Base-by-base conservation (phyloP, 2,888 invertebrate genomes). In the Melolontha melolontha region DNA sequence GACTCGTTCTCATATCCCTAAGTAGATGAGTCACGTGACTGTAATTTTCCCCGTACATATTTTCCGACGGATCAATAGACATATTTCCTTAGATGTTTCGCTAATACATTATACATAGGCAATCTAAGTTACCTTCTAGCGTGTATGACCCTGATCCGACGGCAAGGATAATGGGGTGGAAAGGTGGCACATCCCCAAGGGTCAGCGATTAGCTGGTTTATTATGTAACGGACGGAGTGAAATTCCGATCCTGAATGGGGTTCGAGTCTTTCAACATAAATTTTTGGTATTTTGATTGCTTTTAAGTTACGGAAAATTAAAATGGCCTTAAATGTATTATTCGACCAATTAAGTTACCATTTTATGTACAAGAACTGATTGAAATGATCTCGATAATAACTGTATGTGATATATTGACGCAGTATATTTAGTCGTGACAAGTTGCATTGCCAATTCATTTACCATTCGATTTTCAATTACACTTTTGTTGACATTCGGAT, bases 71-170 rank as follows among this genome's bases (percentile, higher is more conserved):
- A 62, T 62, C 59, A 62, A 62, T 62, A 62, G 47, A 39, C 47
- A 11, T 62, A 62, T 62, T 62, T 62, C 59, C 49, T 62, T 49
- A 62, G 59, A 62, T 62, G 47, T 47, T 49, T 62, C 47, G 47
- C 49, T 62, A 47, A 47, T 62, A 62, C 59, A 62, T 62, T 34
- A 62, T 62, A 49, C 47, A 62, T 62, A 62, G 39, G 47, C 47
- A 62, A 49, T 62, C 34, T 62, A 62, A 62, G 47, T 47, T 62
- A 62, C 47, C 59, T 62, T 62, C 47, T 47, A 47, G 47, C 11
- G 47, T 34, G 59, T 47, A 47, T 47, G 16, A 29, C 27, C 34
- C n/a, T 11, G 49, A 22, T 49, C 47, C 34, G 34, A n/a, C 47
- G 34, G 59, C 47, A 39, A 16, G 47, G 59, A 49, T 62, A 62